A percentile compares a stretch with the other conserved stretches of the same genome.
Evolutionary conservation across 1,140 invertebrate species (phyloP).

Genomic region (Phthorimaea operculella): DNA sequence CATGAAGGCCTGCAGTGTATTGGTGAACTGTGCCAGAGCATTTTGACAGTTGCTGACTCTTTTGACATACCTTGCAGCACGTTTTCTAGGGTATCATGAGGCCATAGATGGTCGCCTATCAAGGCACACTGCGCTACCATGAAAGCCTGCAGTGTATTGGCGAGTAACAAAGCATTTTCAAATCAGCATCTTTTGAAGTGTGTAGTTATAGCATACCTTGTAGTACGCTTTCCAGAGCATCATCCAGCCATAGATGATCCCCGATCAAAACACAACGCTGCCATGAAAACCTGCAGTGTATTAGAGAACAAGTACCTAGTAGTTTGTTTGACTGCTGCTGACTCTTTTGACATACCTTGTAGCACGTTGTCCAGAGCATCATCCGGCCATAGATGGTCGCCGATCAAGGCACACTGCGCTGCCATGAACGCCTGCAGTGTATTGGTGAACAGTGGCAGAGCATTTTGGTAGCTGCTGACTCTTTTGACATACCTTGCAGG

Average conservation of each 20-base stretch:
- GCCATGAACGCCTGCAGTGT: no score
- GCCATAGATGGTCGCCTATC: conserved; percentile 28
- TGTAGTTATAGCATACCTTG: neutral
- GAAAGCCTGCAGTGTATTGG: conserved; percentile 48
- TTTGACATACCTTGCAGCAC: neutral
- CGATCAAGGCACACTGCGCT: no score
- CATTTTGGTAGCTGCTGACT: no score
- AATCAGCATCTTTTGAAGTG: neutral
- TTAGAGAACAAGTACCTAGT: conserved; percentile 65
- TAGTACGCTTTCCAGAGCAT: conserved; percentile 2
- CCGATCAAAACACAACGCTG: conserved; percentile 62
- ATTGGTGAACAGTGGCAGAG: no score
- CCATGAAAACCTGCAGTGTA: conserved; percentile 58
- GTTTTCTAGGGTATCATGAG: conserved; percentile 1
- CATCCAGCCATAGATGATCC: conserved; percentile 8
- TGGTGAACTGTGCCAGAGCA: conserved; percentile 64
- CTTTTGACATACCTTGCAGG: neutral
- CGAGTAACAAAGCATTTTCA: neutral
- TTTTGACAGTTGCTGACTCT: conserved; percentile 4
- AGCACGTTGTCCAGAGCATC: no score
- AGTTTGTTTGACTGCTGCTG: no score
- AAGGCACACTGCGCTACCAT: conserved; percentile 63
- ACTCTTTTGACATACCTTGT: no score
- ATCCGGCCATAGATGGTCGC: no score
- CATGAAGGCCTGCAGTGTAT: conserved; percentile 61